phyloP scores from a whole-genome alignment of 2,113 vertebrate species.

The Tricholaema leucomelas region DNA sequence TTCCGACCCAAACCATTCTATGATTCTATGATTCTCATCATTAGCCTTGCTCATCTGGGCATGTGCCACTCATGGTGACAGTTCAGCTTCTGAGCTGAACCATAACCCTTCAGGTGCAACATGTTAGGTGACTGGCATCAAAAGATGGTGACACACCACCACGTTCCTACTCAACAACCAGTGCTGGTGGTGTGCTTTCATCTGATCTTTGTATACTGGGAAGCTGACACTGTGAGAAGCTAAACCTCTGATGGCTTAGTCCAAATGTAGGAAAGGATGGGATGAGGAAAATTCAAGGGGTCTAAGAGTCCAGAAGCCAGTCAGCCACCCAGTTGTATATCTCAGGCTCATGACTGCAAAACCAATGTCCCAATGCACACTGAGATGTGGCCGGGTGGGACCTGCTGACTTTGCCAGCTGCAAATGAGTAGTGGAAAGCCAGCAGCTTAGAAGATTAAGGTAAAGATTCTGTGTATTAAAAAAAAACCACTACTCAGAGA shows the following conservation, averaged over 20 bases:
- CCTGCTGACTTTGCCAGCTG: not conserved
- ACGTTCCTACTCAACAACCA: not conserved
- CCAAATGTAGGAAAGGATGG: not conserved
- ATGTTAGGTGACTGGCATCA: fast-evolving
- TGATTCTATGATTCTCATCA: no score
- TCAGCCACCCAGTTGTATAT: not conserved
- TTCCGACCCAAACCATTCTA: no score
- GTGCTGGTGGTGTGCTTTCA: not conserved
- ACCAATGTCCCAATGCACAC: not conserved
- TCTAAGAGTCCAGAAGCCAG: not conserved
- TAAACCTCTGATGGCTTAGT: not conserved
- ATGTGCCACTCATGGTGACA: not conserved
- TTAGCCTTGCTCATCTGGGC: not conserved
- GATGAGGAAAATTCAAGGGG: not conserved
- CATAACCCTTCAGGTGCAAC: not conserved
- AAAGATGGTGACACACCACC: fast-evolving
- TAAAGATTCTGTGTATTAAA: not conserved
- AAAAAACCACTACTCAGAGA: not conserved
- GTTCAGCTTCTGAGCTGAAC: not conserved
- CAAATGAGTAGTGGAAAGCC: not conserved
- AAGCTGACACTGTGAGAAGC: not conserved
- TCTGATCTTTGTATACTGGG: not conserved
- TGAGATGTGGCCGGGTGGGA: not conserved
- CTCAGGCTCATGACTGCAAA: not conserved
- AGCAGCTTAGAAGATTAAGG: not conserved